Conservation (phyloP, 2,888 invertebrate genomes). For the Chydorus sphaericus region DNA sequence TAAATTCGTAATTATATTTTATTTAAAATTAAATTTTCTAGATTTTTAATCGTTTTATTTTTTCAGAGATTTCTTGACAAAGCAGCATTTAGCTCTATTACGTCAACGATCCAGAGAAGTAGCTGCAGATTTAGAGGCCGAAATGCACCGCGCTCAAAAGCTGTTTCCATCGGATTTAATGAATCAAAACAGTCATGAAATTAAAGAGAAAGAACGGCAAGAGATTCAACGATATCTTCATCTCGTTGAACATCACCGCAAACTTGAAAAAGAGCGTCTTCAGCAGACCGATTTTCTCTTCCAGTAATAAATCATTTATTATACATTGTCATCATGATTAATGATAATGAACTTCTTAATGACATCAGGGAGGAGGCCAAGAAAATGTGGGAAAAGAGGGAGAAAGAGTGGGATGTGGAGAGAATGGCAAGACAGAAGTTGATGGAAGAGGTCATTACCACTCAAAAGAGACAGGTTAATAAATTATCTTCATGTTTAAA, state of each 20-base stretch:
- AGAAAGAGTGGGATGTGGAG: conserved; percentile 17
- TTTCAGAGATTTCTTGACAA: conserved; percentile 15
- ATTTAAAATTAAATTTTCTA: not conserved
- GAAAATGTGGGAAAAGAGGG: conserved; percentile 18
- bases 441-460: conserved; percentile 16
- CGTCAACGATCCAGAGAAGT: conserved; percentile 16
- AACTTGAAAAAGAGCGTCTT: conserved; percentile 15
- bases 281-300: conserved; percentile 17
- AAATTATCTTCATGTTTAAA: not conserved
- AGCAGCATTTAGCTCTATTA: conserved; percentile 16
- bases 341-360: not conserved
- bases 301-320: conserved; percentile 14
- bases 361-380: conserved; percentile 18
- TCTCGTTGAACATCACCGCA: conserved; percentile 14
- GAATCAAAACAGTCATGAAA: conserved; percentile 1
- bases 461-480: conserved; percentile 10
- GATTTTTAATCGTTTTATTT: not conserved
- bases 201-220: conserved; percentile 4
- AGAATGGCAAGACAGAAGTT: conserved; percentile 16
- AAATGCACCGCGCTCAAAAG: conserved; percentile 11
- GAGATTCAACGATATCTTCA: conserved; percentile 7
- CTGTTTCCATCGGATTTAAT: conserved; percentile 7
- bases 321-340: not conserved
- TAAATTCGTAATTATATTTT: not conserved
- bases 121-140: conserved; percentile 16